Evolutionary conservation across 2,888 invertebrate species (phyloP).

Genomic region (Erpobdella octoculata): DNA sequence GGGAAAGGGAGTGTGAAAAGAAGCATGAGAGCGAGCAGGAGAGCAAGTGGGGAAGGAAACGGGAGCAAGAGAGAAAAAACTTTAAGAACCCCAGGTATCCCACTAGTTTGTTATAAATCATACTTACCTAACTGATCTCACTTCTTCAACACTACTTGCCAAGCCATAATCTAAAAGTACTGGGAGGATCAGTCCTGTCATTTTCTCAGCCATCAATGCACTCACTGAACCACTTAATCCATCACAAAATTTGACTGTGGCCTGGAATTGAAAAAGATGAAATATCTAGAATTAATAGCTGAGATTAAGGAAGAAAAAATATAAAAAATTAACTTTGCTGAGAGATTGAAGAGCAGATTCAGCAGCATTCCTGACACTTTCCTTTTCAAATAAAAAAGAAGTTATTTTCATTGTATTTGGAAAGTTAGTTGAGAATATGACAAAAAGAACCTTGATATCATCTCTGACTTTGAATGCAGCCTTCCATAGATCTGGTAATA

Average conservation of each 20-base stretch:
- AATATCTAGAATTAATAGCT: neutral
- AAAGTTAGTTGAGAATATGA: neutral
- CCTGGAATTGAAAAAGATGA: slow-evolving; percentile 38
- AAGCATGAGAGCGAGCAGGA: too few species aligned
- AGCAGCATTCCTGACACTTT: slow-evolving; percentile 53
- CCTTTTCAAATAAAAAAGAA: slow-evolving; percentile 41
- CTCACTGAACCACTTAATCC: slow-evolving; percentile 40
- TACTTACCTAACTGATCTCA: slow-evolving; percentile 59
- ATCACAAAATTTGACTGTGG: slow-evolving; percentile 51
- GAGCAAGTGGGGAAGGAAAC: too few species aligned
- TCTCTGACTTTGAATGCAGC: slow-evolving; percentile 84
- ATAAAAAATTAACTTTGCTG: slow-evolving; percentile 45
- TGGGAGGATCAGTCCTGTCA: slow-evolving; percentile 60
- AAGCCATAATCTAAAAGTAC: slow-evolving; percentile 73
- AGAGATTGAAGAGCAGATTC: slow-evolving; percentile 51
- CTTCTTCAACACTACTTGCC: slow-evolving; percentile 68
- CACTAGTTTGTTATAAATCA: too few species aligned
- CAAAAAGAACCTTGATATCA: slow-evolving; percentile 70
- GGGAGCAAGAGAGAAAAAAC: too few species aligned
- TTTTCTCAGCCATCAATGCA: slow-evolving; percentile 47
- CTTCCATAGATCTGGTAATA: slow-evolving; percentile 65
- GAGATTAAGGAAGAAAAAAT: neutral
- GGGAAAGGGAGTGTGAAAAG: too few species aligned
- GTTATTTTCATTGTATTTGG: neutral
- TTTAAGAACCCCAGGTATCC: too few species aligned